Evolutionary conservation across 2,113 vertebrate species (phyloP).

Genomic region (Thamnaconus septentrionalis): DNA sequence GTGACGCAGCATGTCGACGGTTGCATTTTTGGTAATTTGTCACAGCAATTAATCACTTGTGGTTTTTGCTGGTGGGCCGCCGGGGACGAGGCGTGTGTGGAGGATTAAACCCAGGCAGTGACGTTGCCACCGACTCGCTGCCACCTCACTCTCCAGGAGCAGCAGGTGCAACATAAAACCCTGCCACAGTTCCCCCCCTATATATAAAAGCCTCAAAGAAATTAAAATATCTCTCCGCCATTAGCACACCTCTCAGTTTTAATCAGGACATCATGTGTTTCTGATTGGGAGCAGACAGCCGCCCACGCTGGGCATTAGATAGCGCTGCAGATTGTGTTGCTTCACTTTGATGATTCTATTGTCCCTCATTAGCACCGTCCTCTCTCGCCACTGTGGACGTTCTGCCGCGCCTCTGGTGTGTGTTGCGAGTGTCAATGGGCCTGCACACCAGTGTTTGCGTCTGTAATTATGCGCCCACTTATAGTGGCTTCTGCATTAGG

Average conservation of each 20-base stretch:
- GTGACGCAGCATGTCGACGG: not conserved
- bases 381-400: conserved; percentile 20
- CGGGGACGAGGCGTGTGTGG: not conserved
- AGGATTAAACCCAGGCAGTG: not conserved
- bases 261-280: conserved; percentile 32
- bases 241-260: conserved; percentile 29
- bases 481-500: conserved; percentile 7
- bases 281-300: conserved; percentile 26
- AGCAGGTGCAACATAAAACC: too few species aligned
- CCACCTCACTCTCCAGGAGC: too few species aligned
- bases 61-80: conserved; percentile 2
- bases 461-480: conserved; percentile 28
- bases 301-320: conserved; percentile 21
- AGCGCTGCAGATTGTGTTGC: conserved; percentile 43
- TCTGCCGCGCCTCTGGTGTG: not conserved
- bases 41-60: not conserved
- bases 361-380: conserved; percentile 22
- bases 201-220: too few species aligned
- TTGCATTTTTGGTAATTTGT: conserved; percentile 9
- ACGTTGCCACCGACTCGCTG: not conserved
- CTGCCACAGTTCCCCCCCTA: too few species aligned
- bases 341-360: conserved; percentile 42
- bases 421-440: conserved; percentile 5
- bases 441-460: not conserved
- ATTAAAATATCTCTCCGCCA: conserved; percentile 5